Conservation (phyloP, 2,888 invertebrate genomes). For the Baccha elongata region DNA sequence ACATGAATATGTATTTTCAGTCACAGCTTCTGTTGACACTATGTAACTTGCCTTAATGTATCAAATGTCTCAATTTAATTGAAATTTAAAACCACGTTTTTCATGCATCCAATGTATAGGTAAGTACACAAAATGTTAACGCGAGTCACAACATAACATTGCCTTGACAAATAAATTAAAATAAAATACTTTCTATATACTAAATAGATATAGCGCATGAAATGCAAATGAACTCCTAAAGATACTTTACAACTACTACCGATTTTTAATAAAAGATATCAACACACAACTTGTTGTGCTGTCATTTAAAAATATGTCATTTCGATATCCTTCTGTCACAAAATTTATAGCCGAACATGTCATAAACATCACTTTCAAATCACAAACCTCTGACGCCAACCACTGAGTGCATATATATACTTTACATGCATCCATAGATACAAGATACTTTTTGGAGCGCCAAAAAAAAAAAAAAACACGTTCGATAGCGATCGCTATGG, state of each 20-base stretch:
- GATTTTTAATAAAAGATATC: conserved; percentile 6
- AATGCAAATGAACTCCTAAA: conserved; percentile 21
- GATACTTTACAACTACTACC: background rate
- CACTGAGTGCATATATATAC: conserved; percentile 21
- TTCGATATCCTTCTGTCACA: conserved; percentile 65
- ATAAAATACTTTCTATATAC: conserved; percentile 7
- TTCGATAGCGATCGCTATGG: background rate
- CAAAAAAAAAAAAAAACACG: conserved; percentile 16
- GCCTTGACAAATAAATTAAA: background rate
- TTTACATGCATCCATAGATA: conserved; percentile 2
- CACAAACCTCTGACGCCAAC: conserved; percentile 47
- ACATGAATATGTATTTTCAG: background rate
- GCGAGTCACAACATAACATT: background rate
- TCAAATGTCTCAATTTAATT: conserved; percentile 36
- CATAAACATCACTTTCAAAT: conserved; percentile 71
- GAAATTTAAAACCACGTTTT: conserved; percentile 36
- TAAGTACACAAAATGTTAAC: background rate
- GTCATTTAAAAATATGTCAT: conserved; percentile 59
- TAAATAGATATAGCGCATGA: background rate
- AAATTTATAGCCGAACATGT: conserved; percentile 69
- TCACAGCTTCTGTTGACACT: conserved; percentile 33
- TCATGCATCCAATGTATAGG: conserved; percentile 10
- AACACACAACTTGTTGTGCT: conserved; percentile 16
- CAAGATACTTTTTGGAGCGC: conserved; percentile 10
- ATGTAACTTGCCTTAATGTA: conserved; percentile 15